Conservation (phyloP, 2,113 vertebrate species). For the Gadus chalcogrammus region DNA sequence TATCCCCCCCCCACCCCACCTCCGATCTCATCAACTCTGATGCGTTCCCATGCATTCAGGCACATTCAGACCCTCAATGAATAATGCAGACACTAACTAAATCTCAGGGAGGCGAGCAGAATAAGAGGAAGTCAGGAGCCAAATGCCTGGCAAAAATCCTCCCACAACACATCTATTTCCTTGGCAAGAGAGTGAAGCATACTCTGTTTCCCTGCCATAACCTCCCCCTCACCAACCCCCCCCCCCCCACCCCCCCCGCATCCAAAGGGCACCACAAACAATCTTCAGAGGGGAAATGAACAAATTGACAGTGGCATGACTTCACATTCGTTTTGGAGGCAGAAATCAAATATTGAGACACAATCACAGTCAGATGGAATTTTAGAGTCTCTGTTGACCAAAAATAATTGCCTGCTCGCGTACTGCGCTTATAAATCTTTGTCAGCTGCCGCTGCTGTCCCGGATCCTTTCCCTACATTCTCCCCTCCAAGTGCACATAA, state of each 20-base stretch:
- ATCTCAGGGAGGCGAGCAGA: conserved; percentile 16
- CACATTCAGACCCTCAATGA: conserved; percentile 15
- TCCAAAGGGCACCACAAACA: conserved; percentile 27
- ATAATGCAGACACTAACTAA: conserved; percentile 20
- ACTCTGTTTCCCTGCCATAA: neutral
- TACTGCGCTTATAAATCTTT: conserved; percentile 19
- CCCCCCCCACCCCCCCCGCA: neutral
- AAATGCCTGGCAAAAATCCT: conserved; percentile 14
- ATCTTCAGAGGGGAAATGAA: conserved; percentile 25
- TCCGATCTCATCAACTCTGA: conserved; percentile 10
- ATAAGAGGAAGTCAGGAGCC: conserved; percentile 6
- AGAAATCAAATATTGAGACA: conserved; percentile 38
- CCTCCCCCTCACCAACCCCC: no score
- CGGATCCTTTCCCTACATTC: neutral
- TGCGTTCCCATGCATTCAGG: conserved; percentile 5
- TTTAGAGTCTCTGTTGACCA: conserved; percentile 5
- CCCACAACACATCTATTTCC: conserved; percentile 17
- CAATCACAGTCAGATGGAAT: conserved; percentile 19
- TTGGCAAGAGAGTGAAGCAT: conserved; percentile 21
- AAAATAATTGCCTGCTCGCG: conserved; percentile 32
- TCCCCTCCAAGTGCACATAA: conserved; percentile 24
- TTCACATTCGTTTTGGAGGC: conserved; percentile 20
- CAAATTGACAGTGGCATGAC: conserved; percentile 37
- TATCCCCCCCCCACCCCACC: neutral
- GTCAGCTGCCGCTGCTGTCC: conserved; percentile 15